Evolutionary conservation across 2,113 vertebrate genomes (phyloP).

Genomic region (Athene cunicularia): DNA sequence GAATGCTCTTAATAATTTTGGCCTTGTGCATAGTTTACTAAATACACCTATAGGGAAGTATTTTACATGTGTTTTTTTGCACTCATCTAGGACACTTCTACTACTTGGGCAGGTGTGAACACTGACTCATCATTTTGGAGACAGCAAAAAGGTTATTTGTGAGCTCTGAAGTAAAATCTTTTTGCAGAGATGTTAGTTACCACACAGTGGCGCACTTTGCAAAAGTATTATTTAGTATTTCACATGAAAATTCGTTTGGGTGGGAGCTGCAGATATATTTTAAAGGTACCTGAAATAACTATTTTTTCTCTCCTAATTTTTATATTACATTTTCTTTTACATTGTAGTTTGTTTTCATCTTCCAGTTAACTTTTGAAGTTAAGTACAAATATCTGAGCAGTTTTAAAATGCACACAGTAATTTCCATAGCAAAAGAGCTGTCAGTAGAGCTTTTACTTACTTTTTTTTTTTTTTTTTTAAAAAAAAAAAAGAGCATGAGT

Average conservation of each 20-base stretch:
- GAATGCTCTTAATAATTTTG: neutral
- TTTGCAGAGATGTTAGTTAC: neutral
- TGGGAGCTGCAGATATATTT: neutral
- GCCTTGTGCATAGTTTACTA: neutral
- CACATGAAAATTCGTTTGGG: neutral
- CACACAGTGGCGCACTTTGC: conserved; percentile 33
- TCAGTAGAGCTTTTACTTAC: neutral
- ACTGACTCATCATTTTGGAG: neutral
- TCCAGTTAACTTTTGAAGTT: neutral
- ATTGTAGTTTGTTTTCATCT: neutral
- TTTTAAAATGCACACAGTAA: neutral
- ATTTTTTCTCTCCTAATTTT: neutral
- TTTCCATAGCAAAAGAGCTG: neutral
- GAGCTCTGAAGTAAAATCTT: neutral
- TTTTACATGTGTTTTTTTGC: rapidly evolving
- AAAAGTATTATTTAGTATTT: neutral
- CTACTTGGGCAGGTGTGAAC: neutral
- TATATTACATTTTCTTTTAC: neutral
- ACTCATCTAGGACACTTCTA: neutral
- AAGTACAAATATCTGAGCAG: neutral
- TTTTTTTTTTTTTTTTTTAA: neutral
- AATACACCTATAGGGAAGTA: neutral
- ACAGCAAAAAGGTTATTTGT: neutral
- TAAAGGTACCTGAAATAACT: neutral
- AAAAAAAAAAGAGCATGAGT: neutral